A percentile compares a stretch with the other conserved stretches of the same genome.
Conservation (phyloP, 2,888 invertebrate species). For the Thecocarcelia acutangulata region DNA sequence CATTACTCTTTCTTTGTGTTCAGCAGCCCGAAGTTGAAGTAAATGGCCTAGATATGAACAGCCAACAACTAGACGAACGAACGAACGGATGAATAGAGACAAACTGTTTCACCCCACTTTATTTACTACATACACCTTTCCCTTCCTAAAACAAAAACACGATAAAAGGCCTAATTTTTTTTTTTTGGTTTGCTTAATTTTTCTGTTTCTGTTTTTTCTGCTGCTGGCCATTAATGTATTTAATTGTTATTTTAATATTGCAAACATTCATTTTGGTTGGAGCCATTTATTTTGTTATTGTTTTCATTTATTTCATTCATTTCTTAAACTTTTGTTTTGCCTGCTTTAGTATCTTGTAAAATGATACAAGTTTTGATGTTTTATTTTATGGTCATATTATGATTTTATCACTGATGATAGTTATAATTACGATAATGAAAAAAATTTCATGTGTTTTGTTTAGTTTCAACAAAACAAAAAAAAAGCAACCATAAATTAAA, state of each 20-base stretch:
- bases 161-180: neutral
- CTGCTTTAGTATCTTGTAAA: slow-evolving; percentile 39
- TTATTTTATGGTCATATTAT: slow-evolving; percentile 54
- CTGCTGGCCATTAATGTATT: slow-evolving; percentile 60
- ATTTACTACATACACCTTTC: slow-evolving; percentile 28
- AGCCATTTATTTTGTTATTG: slow-evolving; percentile 18
- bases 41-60: slow-evolving; percentile 49
- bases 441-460: slow-evolving; percentile 7
- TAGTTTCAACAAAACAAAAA: neutral
- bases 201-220: neutral
- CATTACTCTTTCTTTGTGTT: slow-evolving; percentile 28
- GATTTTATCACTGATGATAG: slow-evolving; percentile 10
- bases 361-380: slow-evolving; percentile 63
- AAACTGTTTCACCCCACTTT: slow-evolving; percentile 33
- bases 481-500: neutral
- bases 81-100: neutral
- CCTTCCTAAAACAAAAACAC: neutral
- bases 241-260: slow-evolving; percentile 61
- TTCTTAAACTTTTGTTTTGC: neutral
- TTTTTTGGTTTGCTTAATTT: slow-evolving; percentile 1
- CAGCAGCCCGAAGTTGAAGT: neutral
- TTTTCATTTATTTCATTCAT: neutral
- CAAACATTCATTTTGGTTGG: slow-evolving; percentile 38
- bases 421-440: slow-evolving; percentile 30
- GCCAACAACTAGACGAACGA: neutral